Conservation (phyloP, 2,113 vertebrate species). For the Origma solitaria region DNA sequence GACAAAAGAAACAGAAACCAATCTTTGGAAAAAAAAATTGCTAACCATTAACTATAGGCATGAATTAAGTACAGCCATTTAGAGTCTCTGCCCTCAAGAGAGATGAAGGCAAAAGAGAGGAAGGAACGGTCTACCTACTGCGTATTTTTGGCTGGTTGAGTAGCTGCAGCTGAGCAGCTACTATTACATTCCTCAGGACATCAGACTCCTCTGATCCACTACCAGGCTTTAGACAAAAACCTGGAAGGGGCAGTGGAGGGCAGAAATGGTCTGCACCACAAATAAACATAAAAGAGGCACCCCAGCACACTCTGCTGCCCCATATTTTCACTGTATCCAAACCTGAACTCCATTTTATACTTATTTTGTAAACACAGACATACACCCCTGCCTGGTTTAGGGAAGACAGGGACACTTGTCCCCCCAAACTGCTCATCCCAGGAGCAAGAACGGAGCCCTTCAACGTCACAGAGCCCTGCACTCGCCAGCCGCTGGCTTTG, state of each 20-base stretch:
- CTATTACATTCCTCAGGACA: neutral
- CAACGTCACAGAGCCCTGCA: accelerated
- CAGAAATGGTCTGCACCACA: neutral
- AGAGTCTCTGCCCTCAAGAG: neutral
- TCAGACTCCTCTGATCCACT: neutral
- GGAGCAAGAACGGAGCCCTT: accelerated
- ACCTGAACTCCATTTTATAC: neutral
- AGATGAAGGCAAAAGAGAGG: neutral
- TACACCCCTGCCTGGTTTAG: accelerated
- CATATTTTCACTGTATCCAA: neutral
- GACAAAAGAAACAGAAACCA: neutral
- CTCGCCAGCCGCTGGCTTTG: neutral
- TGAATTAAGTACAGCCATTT: neutral
- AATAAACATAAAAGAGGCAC: neutral
- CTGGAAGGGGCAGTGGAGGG: neutral
- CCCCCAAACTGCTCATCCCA: accelerated
- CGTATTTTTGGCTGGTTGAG: neutral
- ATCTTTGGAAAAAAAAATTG: neutral
- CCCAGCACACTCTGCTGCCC: neutral
- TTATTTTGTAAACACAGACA: neutral
- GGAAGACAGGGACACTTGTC: accelerated
- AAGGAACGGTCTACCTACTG: neutral
- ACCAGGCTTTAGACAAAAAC: neutral
- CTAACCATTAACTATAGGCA: neutral
- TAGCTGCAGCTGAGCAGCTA: neutral